Conservation (phyloP, 2,797 vertebrate genomes). For the Miichthys miiuy region DNA sequence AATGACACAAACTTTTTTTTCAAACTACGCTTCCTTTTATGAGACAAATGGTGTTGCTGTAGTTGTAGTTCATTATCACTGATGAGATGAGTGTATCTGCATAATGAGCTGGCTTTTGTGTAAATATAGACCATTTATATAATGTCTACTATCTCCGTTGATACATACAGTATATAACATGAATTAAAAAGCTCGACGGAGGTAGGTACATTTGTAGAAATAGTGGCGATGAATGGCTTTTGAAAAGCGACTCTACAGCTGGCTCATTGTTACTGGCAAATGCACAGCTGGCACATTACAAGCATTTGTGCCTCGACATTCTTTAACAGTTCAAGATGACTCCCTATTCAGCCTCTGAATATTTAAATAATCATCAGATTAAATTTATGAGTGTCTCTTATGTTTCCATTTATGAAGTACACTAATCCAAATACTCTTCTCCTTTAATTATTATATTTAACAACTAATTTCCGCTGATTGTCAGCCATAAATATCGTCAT, state of each 20-base stretch:
- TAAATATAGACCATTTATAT: too few species aligned
- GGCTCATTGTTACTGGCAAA: constrained; percentile 15
- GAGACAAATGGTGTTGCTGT: constrained; percentile 34
- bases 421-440: background rate
- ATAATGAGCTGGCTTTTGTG: background rate
- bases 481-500: background rate
- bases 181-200: background rate
- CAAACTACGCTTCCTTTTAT: constrained; percentile 25
- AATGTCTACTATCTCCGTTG: background rate
- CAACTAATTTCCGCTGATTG: background rate
- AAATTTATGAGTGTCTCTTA: constrained; percentile 1
- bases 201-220: constrained; percentile 7
- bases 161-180: background rate
- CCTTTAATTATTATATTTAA: background rate
- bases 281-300: constrained; percentile 28
- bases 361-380: constrained; percentile 31
- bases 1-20: constrained; percentile 32
- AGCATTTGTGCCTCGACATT: constrained; percentile 38
- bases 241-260: constrained; percentile 21
- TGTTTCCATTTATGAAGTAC: background rate
- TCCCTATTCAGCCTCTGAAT: constrained; percentile 27
- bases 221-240: background rate
- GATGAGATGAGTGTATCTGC: constrained; percentile 12
- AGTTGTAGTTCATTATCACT: constrained; percentile 28
- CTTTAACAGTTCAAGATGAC: constrained; percentile 32